A percentile compares a stretch with the other conserved stretches of the same genome.
Conservation (phyloP, 2,888 invertebrate genomes). For the Pediacus dermestoides region DNA sequence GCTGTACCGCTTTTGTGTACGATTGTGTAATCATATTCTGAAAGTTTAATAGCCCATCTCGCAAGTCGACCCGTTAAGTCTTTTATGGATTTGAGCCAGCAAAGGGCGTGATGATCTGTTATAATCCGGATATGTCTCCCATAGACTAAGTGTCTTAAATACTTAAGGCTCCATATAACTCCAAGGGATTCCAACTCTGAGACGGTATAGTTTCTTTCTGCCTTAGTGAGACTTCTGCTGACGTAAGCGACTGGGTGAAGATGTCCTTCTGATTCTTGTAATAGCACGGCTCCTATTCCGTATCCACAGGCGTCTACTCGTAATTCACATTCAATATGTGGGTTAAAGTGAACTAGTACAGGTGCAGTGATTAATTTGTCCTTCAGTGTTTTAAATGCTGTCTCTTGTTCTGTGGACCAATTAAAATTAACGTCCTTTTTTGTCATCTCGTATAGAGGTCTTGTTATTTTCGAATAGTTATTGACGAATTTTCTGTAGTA, state of each 20-base stretch:
- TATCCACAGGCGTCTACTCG: too few species aligned
- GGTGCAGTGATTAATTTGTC: conserved; percentile 17
- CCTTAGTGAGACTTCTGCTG: too few species aligned
- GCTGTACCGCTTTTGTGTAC: conserved; percentile 12
- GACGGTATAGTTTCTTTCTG: conserved; percentile 21
- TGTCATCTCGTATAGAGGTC: conserved; percentile 18
- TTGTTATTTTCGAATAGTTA: conserved; percentile 19
- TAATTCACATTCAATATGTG: too few species aligned
- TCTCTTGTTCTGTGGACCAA: conserved; percentile 6
- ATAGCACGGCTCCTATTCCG: too few species aligned
- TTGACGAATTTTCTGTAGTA: conserved; percentile 22
- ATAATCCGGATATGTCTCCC: conserved; percentile 18
- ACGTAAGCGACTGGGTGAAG: conserved; percentile 25
- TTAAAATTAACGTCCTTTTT: conserved; percentile 17
- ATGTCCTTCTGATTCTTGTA: conserved; percentile 16
- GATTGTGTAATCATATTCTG: conserved; percentile 12
- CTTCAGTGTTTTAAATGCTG: conserved; percentile 13
- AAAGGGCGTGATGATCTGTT: conserved; percentile 19
- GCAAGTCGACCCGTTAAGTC: conserved; percentile 11
- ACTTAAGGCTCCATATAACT: conserved; percentile 17
- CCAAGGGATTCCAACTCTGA: conserved; percentile 20
- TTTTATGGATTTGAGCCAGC: conserved; percentile 15
- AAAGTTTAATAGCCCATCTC: conserved; percentile 7
- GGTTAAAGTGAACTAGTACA: conserved; percentile 14
- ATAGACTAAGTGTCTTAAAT: conserved; percentile 22